phyloP scores from a whole-genome alignment of 2,888 invertebrate genomes.

The Neoscelio sp. region DNA sequence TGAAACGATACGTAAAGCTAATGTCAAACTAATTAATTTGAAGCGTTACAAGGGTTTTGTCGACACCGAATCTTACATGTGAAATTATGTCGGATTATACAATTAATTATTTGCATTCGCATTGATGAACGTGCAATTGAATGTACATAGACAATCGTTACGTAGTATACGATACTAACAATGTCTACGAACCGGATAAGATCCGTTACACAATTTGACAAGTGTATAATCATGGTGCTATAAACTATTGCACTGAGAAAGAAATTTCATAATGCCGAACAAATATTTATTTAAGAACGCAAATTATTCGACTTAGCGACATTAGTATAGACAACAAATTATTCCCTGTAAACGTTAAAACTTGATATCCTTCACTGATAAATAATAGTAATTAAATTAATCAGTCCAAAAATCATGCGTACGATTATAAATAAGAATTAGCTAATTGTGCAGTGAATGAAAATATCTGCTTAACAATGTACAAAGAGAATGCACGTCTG shows the following conservation, averaged over 20 bases:
- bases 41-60: background rate
- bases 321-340: no score
- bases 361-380: no score
- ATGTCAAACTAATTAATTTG: background rate
- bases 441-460: no score
- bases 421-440: no score
- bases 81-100: constrained; percentile 33
- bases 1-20: no score
- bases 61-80: constrained; percentile 29
- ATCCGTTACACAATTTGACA: constrained; percentile 62
- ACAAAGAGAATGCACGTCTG: no score
- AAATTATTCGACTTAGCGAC: constrained; percentile 15
- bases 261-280: constrained; percentile 34
- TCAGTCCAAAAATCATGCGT: no score
- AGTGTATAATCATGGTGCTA: constrained; percentile 33
- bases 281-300: constrained; percentile 34
- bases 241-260: constrained; percentile 38
- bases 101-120: constrained; percentile 39
- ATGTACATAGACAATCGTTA: constrained; percentile 39
- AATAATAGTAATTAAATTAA: no score
- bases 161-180: constrained; percentile 37
- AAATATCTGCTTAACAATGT: no score
- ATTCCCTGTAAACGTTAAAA: no score
- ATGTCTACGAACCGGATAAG: constrained; percentile 55
- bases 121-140: constrained; percentile 50